Base-by-base conservation (phyloP, 2,797 vertebrate genomes). In the Limnodromus scolopaceus region DNA sequence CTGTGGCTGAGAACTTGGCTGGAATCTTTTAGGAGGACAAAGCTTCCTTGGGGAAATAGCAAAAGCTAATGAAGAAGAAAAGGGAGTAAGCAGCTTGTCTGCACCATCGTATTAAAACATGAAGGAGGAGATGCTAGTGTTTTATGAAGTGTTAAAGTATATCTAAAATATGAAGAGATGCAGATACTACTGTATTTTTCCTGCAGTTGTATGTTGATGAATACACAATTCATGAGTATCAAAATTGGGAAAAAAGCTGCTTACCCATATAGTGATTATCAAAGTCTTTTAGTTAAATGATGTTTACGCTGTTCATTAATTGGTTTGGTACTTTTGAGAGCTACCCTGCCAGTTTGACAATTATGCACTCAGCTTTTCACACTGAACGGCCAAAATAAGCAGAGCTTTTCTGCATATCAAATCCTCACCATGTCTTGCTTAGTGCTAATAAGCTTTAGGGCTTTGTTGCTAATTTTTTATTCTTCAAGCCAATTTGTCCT, bases 31-130 rank as follows among this genome's bases (percentile, higher is more conserved):
- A 84, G 45, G 65, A 96, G 92, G 80, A 92, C 64, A 64, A 76
- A 48, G 60, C 87, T 98, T 96, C 84, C 77, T 83, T 95, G 87
- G 80, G 85, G 78, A 89, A 93, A 96, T 16, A 78, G 46, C 28
- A 81, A 92, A 76, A 95, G 72, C 38, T 45, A 91, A 71, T 71
- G 46, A 84, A 94, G 87, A 95, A 30, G 61, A 82, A 96, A 96
- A 96, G 36, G 43, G 75, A 94, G 39, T 74, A 78, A 96, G 22
- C 27, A 86, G 13, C 18, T 90, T 92, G 27, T 23, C 48, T 60
- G 24, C 75, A 24, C 24, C 28, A 55, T 81, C 55, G 16, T 39
- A 5, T 84, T 75, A 25, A 45, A 78, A 49, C 13, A 11, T 9
- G 25, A 63, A 78, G 15, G 38, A 48, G 36, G 27, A 72, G 13